phyloP scores from a whole-genome alignment of 2,888 invertebrate species.

The Dasysyrphus tricinctus region DNA sequence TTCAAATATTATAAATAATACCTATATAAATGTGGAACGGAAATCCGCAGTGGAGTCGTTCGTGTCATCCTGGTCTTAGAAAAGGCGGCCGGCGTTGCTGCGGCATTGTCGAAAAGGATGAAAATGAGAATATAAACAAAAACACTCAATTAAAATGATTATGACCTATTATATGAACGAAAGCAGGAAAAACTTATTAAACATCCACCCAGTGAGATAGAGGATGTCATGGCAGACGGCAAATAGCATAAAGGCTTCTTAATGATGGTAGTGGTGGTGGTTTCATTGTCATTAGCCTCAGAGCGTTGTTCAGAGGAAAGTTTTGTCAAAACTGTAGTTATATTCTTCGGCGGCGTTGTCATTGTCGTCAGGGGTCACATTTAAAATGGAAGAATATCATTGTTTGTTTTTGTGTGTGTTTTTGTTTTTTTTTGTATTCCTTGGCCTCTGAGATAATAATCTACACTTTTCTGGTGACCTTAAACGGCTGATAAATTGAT shows the following conservation, averaged over 20 bases:
- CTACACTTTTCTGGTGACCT: background rate
- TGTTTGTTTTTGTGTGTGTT: slow-evolving; percentile 12
- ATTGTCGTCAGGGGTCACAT: slow-evolving; percentile 12
- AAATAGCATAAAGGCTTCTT: slow-evolving; percentile 48
- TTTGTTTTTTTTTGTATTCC: background rate
- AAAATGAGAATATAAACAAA: slow-evolving; percentile 47
- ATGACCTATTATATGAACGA: slow-evolving; percentile 63
- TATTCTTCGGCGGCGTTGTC: too few relatives aligned
- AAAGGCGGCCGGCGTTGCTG: background rate
- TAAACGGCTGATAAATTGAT: too few relatives aligned
- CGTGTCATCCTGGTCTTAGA: background rate
- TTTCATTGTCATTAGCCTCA: slow-evolving; percentile 40
- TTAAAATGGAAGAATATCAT: slow-evolving; percentile 17
- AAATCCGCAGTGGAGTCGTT: slow-evolving; percentile 21
- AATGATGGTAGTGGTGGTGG: slow-evolving; percentile 15
- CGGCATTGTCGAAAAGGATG: background rate
- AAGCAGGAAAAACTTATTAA: slow-evolving; percentile 61
- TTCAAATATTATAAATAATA: slow-evolving; percentile 7
- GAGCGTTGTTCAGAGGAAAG: slow-evolving; percentile 37
- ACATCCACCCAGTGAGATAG: slow-evolving; percentile 31
- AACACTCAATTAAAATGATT: slow-evolving; percentile 69
- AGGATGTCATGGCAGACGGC: slow-evolving; percentile 37
- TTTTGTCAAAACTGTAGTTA: slow-evolving; percentile 30
- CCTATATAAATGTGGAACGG: slow-evolving; percentile 30
- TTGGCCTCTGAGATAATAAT: background rate